A percentile compares a stretch with the other conserved stretches of the same genome.
phyloP scores from a whole-genome alignment of 92 coral and sea anemone species.

The Porites rus region DNA sequence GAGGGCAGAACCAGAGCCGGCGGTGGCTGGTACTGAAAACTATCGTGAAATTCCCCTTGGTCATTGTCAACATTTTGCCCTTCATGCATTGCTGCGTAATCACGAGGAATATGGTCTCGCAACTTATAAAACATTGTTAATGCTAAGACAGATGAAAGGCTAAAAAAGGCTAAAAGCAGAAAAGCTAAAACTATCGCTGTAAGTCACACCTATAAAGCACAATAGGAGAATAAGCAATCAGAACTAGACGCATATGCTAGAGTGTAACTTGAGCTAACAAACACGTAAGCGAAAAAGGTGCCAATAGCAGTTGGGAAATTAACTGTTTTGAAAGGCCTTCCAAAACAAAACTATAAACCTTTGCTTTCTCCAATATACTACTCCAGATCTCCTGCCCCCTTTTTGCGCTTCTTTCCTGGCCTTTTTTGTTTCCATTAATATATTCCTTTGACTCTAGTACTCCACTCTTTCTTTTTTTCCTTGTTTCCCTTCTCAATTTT shows the following conservation, averaged over 20 bases:
- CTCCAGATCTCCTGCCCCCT: too few relatives aligned
- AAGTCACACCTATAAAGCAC: not conserved
- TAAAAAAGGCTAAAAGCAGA: not conserved
- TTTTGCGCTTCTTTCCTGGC: too few relatives aligned
- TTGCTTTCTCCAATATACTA: too few relatives aligned
- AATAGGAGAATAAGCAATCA: not conserved
- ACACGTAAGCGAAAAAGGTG: not conserved
- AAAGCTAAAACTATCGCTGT: not conserved
- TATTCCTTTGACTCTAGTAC: too few relatives aligned
- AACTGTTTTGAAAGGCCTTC: conserved; percentile 3
- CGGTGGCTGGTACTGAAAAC: conserved; percentile 24
- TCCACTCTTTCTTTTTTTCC: too few relatives aligned
- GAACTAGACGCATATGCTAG: not conserved
- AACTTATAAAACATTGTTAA: conserved; percentile 10
- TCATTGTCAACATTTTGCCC: conserved; percentile 12
- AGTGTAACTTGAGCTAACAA: conserved; percentile 9
- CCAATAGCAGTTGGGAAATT: conserved; percentile 2
- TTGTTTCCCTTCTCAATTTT: too few relatives aligned
- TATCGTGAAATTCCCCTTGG: conserved; percentile 10
- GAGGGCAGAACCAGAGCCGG: conserved; percentile 9
- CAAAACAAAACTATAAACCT: not conserved
- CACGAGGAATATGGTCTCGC: conserved; percentile 14
- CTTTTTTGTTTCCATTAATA: too few relatives aligned
- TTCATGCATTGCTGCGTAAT: conserved; percentile 18
- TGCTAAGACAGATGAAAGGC: conserved; percentile 1